Evolutionary conservation across 2,888 invertebrate species (phyloP), one percentile per base, ranked within the genome.

Genomic region (Lutraria lutraria): DNA sequence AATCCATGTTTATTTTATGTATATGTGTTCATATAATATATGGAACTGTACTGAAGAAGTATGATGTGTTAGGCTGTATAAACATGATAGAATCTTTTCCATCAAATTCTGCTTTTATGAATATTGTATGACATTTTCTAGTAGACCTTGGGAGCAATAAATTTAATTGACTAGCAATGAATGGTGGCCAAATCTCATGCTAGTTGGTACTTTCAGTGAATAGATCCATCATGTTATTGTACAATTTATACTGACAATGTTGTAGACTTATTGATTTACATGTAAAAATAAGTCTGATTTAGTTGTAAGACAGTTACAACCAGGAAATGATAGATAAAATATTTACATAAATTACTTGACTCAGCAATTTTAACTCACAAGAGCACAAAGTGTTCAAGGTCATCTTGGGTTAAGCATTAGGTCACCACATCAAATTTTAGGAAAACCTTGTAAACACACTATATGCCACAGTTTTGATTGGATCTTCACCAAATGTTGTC

Each of bases 151-250:
- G 83, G 21, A 43, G 63, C 63, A 83, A 83, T 83, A 83, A 63
- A 83, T 34, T 56, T 83, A 83, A 83, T 83, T 83, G 83, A 63
- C 63, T 68, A 13, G 63, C 21, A 68, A 68, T 68, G 63, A 68
- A 68, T 68, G 63, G 63, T 68, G 63, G 63, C 63, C 63, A 25
- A 68, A 68, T n/a, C 63, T 68, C 63, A 68, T 68, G 63, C 63
- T 0, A 68, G 25, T 68, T 10, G 25, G 63, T 68, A 25, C 63
- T 68, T 68, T 25, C 6, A 10, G 25, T 68, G 63, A 25, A 68
- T 25, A 25, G 63, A 68, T 68, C 63, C 63, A 68, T 68, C 63
- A 68, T 68, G 8, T 25, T 68, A 12, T 12, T 68, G 12, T 25
- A 68, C 63, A 68, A 68, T 68, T n/a, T 68, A 68, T 25, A 25